Base-by-base conservation (phyloP, 2,797 vertebrate species). In the Acridotheres tristis region DNA sequence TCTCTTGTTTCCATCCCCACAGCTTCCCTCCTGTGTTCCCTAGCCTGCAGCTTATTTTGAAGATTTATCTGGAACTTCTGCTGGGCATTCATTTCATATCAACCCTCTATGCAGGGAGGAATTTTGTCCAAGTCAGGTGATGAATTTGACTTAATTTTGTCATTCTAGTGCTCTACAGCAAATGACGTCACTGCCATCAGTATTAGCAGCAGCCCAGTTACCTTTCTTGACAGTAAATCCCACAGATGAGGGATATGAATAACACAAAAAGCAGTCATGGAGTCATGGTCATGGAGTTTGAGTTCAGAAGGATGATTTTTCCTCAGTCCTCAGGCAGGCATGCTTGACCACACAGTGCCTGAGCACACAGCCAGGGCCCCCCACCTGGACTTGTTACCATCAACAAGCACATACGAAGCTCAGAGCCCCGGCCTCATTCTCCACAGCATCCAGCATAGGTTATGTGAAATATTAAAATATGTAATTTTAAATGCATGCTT, bases 401-500 rank as follows among this genome's bases (percentile, higher is more conserved):
- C 89, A 34, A 32, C 23, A 62, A 42, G 68, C 82, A 43, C 9
- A 63, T 12, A 57, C 85, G 76, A 63, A 82, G 63, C n/a, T 90
- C 94, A 15, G 9, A 93, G 75, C 72, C 57, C 57, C 0, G 3
- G 73, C 43, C 76, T 72, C 53, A 43, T 74, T 95, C 90, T 76
- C 77, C 1, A 13, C 71, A 72, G 55, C 62, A 87, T 80, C 72
- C 78, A 95, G 55, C 9, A 17, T 3, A 69, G 53, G 54, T 63
- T 88, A 91, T 40, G 76, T 88, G 84, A 93, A 96, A 96, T 96
- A 96, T 94, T 96, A 95, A 96, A 96, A 95, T 96, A 96, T 97
- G 96, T 96, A 93, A 95, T 96, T 96, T 96, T 90, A 94, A 97
- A 91, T 96, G 81, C 74, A 71, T 88, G 72, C 27, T 54, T 89